Evolutionary conservation across 2,113 vertebrate species (phyloP).

Genomic region (Eurystomus gularis): DNA sequence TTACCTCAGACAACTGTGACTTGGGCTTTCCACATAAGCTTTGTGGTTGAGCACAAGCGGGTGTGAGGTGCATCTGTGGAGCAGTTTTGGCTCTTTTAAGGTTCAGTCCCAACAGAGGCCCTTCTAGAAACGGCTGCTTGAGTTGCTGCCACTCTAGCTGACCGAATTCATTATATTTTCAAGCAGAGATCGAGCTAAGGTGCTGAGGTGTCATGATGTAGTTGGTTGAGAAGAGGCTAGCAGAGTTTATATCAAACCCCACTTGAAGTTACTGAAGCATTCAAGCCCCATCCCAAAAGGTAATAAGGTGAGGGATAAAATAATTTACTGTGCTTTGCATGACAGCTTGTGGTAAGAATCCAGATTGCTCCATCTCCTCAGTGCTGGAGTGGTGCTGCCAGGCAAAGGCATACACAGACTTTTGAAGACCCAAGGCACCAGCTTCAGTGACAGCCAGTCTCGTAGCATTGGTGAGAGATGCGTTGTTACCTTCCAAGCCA

Average conservation of each 20-base stretch:
- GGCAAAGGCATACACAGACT: neutral
- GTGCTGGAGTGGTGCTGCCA: neutral
- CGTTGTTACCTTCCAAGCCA: neutral
- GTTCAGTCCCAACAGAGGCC: neutral
- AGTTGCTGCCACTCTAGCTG: neutral
- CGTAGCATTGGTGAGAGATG: accelerated
- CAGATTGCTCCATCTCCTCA: neutral
- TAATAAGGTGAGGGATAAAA: neutral
- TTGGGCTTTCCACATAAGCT: neutral
- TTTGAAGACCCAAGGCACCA: neutral
- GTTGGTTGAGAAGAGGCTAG: neutral
- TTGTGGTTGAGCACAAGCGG: neutral
- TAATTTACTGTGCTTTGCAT: neutral
- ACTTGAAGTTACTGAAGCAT: neutral
- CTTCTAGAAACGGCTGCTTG: neutral
- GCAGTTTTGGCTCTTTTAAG: neutral
- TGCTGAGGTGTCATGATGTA: neutral
- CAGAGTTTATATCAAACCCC: neutral
- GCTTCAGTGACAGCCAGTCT: neutral
- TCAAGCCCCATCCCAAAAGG: neutral
- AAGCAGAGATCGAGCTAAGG: neutral
- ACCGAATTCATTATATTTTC: neutral
- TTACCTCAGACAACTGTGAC: neutral
- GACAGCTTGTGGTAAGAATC: neutral
- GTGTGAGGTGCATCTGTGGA: neutral